Base-by-base conservation (phyloP, 2,113 vertebrate species). In the Caretta caretta region DNA sequence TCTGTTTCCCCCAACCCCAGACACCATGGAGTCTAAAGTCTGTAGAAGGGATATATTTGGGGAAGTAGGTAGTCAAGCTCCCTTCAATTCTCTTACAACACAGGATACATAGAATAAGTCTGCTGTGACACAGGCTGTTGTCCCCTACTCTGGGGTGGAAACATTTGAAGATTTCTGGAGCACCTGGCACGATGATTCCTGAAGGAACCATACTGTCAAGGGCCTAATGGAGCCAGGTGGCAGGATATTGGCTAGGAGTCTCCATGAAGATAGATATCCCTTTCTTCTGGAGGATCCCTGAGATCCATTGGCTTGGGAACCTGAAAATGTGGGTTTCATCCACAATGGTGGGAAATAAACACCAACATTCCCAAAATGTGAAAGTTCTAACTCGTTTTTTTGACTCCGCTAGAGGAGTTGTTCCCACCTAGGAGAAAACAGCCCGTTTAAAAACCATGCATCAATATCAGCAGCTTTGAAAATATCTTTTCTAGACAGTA, bases 11-110 rank as follows among this genome's bases (percentile, higher is more conserved):
- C 81, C 6, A 42, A 65, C 54, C 80, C 29, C 80, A 86, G 82
- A 90, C 14, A 1, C 51, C 80, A 84, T 35, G n/a, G 38, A 82
- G 84, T 80, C 4, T 6, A 9, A 88, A 49, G 10, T 85, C 25
- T 4, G 16, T 5, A 38, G 49, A 57, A 91, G 49, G 14, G 57
- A 57, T 25, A 80, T 0, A 0, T 13, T 13, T 42, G 29, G 42
- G 16, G 62, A 76, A 87, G 6, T 1, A 72, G 27, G 31, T 80
- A 7, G 48, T 84, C 22, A 38, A 46, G 3, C 50, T 78, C 59
- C 84, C 78, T 57, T 51, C 6, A 62, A 6, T 86, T 72, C 59
- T 90, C 72, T 62, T 29, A 46, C 87, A 95, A 65, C 72, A 42
- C 38, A 46, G 3, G 10, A 46, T 25, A 76, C 46, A 46, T 6